phyloP scores from a whole-genome alignment of 2,888 invertebrate species.

The Ceriagrion tenellum region DNA sequence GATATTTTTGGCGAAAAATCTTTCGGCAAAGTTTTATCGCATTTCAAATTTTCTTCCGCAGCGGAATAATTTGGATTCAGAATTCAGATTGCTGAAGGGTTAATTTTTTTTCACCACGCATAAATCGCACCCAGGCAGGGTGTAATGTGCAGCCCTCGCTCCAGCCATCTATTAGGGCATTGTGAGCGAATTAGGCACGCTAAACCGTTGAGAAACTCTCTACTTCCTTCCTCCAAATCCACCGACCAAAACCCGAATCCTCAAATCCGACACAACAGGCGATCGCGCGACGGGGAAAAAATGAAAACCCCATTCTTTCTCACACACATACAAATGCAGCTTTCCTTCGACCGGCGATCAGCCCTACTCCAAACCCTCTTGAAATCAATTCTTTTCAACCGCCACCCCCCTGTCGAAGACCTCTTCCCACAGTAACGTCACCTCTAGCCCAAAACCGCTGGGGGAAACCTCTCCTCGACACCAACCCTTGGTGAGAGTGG shows the following conservation, averaged over 20 bases:
- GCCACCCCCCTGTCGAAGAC: neutral
- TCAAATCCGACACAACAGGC: constrained; percentile 55
- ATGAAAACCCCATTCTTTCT: neutral
- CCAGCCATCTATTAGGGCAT: neutral
- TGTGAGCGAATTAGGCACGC: neutral
- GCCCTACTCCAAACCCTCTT: neutral
- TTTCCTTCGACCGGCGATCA: constrained; percentile 69
- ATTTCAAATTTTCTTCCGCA: no score
- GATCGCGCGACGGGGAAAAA: constrained; percentile 68
- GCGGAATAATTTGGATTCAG: no score
- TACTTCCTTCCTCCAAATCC: neutral
- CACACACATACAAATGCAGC: constrained; percentile 71
- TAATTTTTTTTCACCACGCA: no score
- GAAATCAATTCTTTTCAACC: constrained; percentile 37
- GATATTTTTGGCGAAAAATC: neutral
- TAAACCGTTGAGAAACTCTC: neutral
- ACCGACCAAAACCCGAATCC: neutral
- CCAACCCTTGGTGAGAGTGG: neutral
- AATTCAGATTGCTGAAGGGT: no score
- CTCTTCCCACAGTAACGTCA: neutral
- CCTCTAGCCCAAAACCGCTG: neutral
- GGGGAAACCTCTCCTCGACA: neutral
- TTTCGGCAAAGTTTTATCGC: neutral
- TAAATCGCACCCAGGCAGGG: no score
- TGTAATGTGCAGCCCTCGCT: no score